Percentiles rank a stretch among this genome's conserved stretches.
Evolutionary conservation across 1,140 invertebrate species (phyloP).

Genomic region (Heterodera carotae): DNA sequence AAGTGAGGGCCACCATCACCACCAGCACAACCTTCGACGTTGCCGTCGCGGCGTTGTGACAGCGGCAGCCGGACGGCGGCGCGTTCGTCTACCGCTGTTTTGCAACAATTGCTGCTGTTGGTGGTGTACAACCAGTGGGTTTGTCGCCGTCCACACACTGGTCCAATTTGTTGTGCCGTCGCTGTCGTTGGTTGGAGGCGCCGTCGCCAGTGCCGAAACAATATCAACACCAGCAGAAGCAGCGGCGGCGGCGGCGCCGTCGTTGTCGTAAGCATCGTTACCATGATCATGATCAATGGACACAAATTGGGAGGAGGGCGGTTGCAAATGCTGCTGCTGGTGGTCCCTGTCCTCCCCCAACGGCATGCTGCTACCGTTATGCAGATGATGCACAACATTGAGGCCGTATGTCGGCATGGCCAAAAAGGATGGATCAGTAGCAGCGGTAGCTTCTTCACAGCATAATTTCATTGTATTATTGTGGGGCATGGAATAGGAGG

Average conservation of each 20-base stretch:
- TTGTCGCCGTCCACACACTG: not conserved
- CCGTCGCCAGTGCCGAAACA: too few relatives aligned
- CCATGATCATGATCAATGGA: too few relatives aligned
- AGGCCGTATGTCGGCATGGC: not conserved
- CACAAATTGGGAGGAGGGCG: too few relatives aligned
- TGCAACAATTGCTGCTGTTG: not conserved
- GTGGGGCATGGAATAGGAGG: not conserved
- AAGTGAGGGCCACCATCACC: not conserved
- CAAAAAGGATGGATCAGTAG: not conserved
- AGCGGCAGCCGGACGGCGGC: too few relatives aligned
- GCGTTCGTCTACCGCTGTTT: not conserved
- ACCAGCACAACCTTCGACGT: not conserved
- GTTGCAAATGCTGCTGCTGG: too few relatives aligned
- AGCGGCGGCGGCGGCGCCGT: too few relatives aligned
- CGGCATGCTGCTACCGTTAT: too few relatives aligned
- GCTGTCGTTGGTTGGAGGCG: not conserved
- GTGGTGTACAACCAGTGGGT: not conserved
- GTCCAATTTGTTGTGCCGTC: not conserved
- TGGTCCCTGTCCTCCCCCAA: not conserved
- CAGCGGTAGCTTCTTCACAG: too few relatives aligned
- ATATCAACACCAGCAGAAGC: not conserved
- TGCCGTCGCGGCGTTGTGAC: not conserved
- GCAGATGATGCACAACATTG: too few relatives aligned
- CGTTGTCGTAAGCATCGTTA: too few relatives aligned
- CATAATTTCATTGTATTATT: not conserved